Percentiles rank a stretch among this genome's conserved stretches.
Conservation (phyloP, 2,888 invertebrate species). For the Stenurella melanura region DNA sequence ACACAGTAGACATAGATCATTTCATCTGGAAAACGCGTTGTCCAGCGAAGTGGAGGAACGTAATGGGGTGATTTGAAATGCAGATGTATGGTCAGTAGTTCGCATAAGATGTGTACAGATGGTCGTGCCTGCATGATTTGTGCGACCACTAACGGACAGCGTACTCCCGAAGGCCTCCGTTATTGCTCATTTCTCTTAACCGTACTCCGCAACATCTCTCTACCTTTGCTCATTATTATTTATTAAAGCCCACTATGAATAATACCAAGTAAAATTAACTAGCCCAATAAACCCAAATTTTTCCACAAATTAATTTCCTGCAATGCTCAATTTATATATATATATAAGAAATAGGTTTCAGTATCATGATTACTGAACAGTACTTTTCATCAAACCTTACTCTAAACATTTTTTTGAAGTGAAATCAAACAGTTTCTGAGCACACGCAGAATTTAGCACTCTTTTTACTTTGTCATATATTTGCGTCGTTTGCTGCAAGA, state of each 20-base stretch:
- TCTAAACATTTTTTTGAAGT: too few relatives aligned
- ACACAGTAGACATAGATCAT: slow-evolving; percentile 5
- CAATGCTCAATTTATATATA: not conserved
- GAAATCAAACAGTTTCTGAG: too few relatives aligned
- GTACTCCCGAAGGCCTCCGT: slow-evolving; percentile 55
- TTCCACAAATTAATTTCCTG: slow-evolving; percentile 30
- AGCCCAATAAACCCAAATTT: slow-evolving; percentile 52
- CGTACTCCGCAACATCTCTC: slow-evolving; percentile 44
- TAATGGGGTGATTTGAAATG: slow-evolving; percentile 69
- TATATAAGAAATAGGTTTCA: too few relatives aligned
- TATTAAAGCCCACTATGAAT: slow-evolving; percentile 59
- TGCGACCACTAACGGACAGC: slow-evolving; percentile 69
- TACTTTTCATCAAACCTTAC: too few relatives aligned
- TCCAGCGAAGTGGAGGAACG: slow-evolving; percentile 47
- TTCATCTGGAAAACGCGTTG: slow-evolving; percentile 42
- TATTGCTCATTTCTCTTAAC: slow-evolving; percentile 56
- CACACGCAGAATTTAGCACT: too few relatives aligned
- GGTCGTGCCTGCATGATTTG: slow-evolving; percentile 70
- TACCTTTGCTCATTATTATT: slow-evolving; percentile 58
- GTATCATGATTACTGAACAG: too few relatives aligned
- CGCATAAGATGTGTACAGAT: slow-evolving; percentile 70
- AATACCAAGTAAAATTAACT: slow-evolving; percentile 60
- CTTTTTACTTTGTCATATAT: too few relatives aligned
- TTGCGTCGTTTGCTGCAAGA: too few relatives aligned
- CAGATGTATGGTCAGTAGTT: slow-evolving; percentile 69